Evolutionary conservation across 2,888 invertebrate species (phyloP).

Genomic region (Monochamus alternatus): DNA sequence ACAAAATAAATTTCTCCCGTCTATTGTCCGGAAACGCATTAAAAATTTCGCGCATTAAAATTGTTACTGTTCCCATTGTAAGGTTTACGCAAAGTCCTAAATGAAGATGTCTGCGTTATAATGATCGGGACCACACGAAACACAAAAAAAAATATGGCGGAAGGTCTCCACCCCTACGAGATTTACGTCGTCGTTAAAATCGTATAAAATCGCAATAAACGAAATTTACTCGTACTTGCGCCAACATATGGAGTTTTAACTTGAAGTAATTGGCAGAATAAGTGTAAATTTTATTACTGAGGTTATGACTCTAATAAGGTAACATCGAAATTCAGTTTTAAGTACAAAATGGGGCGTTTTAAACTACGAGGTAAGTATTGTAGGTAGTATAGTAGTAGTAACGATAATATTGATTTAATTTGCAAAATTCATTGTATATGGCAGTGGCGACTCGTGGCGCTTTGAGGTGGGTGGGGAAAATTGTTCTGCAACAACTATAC

Average conservation of each 20-base stretch:
- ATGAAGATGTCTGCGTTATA: slow-evolving; percentile 21
- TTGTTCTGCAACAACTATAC: no score
- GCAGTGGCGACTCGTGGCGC: no score
- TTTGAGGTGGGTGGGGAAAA: no score
- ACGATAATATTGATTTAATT: no score
- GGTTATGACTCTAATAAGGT: slow-evolving; percentile 10
- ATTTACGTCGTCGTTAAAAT: slow-evolving; percentile 24
- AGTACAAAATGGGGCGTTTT: neutral
- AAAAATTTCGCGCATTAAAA: slow-evolving; percentile 28
- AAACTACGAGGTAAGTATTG: no score
- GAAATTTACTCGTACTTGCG: slow-evolving; percentile 4
- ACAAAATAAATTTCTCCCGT: slow-evolving; percentile 12
- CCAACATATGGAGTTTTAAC: slow-evolving; percentile 9
- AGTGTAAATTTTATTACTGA: slow-evolving; percentile 21
- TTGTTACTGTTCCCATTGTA: slow-evolving; percentile 8
- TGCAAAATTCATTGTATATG: no score
- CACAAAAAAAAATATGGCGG: slow-evolving; percentile 17
- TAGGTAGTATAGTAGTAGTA: no score
- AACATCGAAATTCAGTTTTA: neutral
- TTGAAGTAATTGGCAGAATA: slow-evolving; percentile 15
- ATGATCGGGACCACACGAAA: slow-evolving; percentile 23
- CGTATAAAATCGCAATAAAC: slow-evolving; percentile 24
- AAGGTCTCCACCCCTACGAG: slow-evolving; percentile 16
- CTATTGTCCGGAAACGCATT: slow-evolving; percentile 18
- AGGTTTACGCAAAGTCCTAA: slow-evolving; percentile 10